Percentiles rank a stretch among this genome's conserved stretches.
phyloP scores from a whole-genome alignment of 1,140 invertebrate genomes.

The Thalassaphorura encarpata region DNA sequence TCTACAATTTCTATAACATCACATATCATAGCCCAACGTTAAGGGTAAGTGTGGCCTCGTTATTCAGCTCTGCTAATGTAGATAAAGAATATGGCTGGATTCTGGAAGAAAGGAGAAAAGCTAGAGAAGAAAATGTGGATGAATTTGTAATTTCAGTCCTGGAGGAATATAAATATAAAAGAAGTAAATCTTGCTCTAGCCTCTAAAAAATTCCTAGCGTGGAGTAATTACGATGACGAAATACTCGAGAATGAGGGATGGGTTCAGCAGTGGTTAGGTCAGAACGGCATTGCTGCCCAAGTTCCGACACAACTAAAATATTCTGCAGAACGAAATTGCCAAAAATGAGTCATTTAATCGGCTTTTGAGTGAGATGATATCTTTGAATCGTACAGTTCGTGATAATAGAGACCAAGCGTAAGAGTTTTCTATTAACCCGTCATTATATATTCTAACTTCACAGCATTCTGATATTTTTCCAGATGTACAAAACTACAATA shows the following conservation, averaged over 20 bases:
- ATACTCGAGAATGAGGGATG: conserved; percentile 42
- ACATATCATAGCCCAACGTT: too few species aligned
- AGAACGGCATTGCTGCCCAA: conserved; percentile 48
- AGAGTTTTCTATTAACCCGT: too few species aligned
- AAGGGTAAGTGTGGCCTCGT: too few species aligned
- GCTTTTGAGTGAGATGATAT: conserved; percentile 76
- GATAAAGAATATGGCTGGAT: too few species aligned
- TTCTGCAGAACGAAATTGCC: conserved; percentile 57
- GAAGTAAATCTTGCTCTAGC: conserved; percentile 22
- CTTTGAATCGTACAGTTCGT: conserved; percentile 65
- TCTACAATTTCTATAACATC: too few species aligned
- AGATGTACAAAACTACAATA: conserved; percentile 48
- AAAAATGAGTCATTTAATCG: conserved; percentile 83
- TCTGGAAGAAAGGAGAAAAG: too few species aligned
- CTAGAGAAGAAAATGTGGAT: conserved; percentile 22
- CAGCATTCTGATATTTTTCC: conserved; percentile 2
- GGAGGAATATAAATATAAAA: conserved; percentile 19
- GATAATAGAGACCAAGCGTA: conserved; percentile 69
- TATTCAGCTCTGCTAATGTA: too few species aligned
- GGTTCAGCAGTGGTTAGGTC: conserved; percentile 51
- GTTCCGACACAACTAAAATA: conserved; percentile 35
- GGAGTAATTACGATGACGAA: conserved; percentile 29
- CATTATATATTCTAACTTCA: too few species aligned
- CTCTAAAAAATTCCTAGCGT: not conserved
- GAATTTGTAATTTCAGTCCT: conserved; percentile 28